Conservation (phyloP, 2,888 invertebrate genomes). For the Resseliella maxima region DNA sequence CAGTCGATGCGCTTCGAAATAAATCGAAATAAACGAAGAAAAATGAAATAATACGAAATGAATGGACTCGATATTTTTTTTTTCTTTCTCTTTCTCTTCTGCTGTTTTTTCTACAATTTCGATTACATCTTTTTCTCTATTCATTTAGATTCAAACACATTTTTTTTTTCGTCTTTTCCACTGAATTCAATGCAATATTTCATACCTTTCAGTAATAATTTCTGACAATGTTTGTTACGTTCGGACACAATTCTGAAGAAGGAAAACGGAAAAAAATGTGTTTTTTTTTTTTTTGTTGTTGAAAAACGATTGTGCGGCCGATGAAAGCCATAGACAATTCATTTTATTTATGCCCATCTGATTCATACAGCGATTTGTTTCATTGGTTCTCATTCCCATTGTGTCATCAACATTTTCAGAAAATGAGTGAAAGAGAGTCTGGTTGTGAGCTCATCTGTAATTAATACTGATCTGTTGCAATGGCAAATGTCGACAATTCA, state of each 20-base stretch:
- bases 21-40: neutral
- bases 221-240: neutral
- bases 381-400: neutral
- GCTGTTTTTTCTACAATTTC: neutral
- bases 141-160: neutral
- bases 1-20: neutral
- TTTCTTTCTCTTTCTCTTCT: conserved; percentile 6
- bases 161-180: conserved; percentile 19
- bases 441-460: conserved; percentile 27
- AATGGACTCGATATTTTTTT: neutral
- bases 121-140: conserved; percentile 34
- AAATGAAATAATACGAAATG: conserved; percentile 51
- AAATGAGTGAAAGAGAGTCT: neutral
- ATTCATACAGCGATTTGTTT: conserved; percentile 11
- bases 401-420: neutral
- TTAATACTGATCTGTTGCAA: conserved; percentile 6
- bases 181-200: conserved; percentile 44
- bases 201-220: conserved; percentile 51
- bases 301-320: conserved; percentile 28
- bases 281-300: too few species aligned
- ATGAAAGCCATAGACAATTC: neutral
- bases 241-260: conserved; percentile 34
- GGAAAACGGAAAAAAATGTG: conserved; percentile 22
- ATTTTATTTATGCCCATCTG: conserved; percentile 23
- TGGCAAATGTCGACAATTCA: conserved; percentile 24